Evolutionary conservation across 2,113 vertebrate genomes (phyloP), one percentile per base, ranked within the genome.

Genomic region (Regulus satrapa): DNA sequence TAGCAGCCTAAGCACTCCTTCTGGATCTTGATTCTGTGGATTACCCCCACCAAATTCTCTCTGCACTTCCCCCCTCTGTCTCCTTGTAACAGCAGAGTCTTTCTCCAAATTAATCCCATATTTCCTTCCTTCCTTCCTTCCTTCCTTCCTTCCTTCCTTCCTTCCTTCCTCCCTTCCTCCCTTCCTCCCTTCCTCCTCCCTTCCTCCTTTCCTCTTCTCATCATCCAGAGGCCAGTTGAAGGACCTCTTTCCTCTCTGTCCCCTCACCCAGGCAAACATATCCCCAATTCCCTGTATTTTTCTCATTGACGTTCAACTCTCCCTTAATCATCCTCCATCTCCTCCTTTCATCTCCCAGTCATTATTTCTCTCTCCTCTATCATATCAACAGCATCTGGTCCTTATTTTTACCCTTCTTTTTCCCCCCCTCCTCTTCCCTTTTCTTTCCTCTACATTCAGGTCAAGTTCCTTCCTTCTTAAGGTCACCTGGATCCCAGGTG

Each of bases 271-370:
- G 25, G 4, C 43, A 75, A 91, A 72, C 28, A 84, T n/a, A 38
- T 40, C 21, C 38, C 3, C 0, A 4, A 4, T 51, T 66, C 23
- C 14, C 23, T 9, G 0, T 40, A n/a, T 46, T 82, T 71, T 71
- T 62, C 32, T 76, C 26, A 64, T 3, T 72, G 62, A 80, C n/a
- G 78, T 67, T 18, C 13, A 88, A 25, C 38, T 28, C 38, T 62
- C 6, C 28, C 25, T 64, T 75, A 62, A 19, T 25, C 40, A 79
- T 24, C 24, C 20, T 49, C 28, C 13, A 59, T 32, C n/a, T 56
- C 84, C 32, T 74, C 31, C 28, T 83, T 68, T 64, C 25, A 41
- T 34, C 29, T 71, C 43, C 10, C 6, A 46, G 34, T 59, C 71
- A 49, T 10, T 84, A 10, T 24, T 49, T 66, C 8, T 52, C 31